These are phyloP conservation scores for Pangasianodon hypophthalmus DNA, from an alignment of 2,113 vertebrate genomes.

Conservation along the genomic window DNA sequence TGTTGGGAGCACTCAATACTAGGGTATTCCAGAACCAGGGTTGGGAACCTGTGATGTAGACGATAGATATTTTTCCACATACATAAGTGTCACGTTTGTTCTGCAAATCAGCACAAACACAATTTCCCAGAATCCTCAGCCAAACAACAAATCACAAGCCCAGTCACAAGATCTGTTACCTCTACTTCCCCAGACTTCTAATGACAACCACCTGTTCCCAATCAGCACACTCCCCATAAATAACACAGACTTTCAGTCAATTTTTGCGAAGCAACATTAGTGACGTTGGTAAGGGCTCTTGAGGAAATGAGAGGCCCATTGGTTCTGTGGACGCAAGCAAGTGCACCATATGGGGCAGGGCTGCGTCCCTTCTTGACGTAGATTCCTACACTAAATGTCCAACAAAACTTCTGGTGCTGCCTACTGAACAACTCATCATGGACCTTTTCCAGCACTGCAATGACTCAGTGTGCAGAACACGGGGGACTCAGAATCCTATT, in stretches of 20 bases:
- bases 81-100: neutral
- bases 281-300: neutral
- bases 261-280: neutral
- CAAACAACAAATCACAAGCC: neutral
- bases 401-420: neutral
- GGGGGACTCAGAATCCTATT: slow-evolving; percentile 55
- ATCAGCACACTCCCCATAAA: neutral
- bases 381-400: neutral
- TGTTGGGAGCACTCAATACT: neutral
- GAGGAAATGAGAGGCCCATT: neutral
- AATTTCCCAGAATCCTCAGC: neutral
- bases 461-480: neutral
- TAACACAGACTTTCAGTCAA: neutral
- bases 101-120: neutral
- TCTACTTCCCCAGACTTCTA: neutral
- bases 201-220: neutral
- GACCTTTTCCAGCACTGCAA: slow-evolving; percentile 13
- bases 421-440: neutral
- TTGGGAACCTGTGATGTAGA: neutral
- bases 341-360: neutral
- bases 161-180: neutral
- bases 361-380: neutral
- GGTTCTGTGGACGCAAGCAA: neutral
- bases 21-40: neutral
- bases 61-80: neutral